Evolutionary conservation across 2,797 vertebrate genomes (phyloP), one percentile per base, ranked within the genome.

Genomic region (Natrix natrix): DNA sequence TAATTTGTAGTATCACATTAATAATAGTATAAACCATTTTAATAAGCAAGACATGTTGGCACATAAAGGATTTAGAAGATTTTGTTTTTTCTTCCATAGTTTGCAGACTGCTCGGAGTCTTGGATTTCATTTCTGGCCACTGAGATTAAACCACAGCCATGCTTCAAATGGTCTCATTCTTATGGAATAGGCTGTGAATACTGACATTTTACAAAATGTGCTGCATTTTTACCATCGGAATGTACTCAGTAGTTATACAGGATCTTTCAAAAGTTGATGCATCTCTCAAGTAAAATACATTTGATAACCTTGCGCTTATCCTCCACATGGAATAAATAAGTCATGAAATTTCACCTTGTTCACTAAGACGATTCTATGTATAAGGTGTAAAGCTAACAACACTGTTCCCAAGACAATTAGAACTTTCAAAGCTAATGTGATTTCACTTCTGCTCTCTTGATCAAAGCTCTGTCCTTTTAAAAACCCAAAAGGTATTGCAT

Each of bases 41-140:
- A 66, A 60, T 90, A 90, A 92, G 87, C 14, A 52, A 94, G 92
- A 90, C 88, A 12, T 74, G 86, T 90, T 66, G 4, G 0, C 26
- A 57, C 48, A 16, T 78, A 0, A 1, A 16, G 91, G 4, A 94
- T 93, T 94, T 54, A 56, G 87, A 88, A 93, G 87, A 55, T 32
- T 91, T 91, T 37, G 0, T 92, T 95, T 94, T 90, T 92, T 93
- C 56, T 91, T 94, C 86, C 22, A 86, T 88, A 59, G 89, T 93
- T 54, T 92, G 86, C 95, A 91, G 90, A 17, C 86, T 90, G 52
- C 74, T 90, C 74, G 95, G 89, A 96, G 86, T 93, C 94, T 91
- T 57, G 93, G 83, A 89, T 83, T 24, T 92, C 86, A 26, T 92
- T 93, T 91, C 92, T 94, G 89, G 89, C 63, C 2, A 90, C 57